Percentiles rank a stretch among this genome's conserved stretches.
Conservation (phyloP, 2,797 vertebrate species). For the Myotis pilosus region DNA sequence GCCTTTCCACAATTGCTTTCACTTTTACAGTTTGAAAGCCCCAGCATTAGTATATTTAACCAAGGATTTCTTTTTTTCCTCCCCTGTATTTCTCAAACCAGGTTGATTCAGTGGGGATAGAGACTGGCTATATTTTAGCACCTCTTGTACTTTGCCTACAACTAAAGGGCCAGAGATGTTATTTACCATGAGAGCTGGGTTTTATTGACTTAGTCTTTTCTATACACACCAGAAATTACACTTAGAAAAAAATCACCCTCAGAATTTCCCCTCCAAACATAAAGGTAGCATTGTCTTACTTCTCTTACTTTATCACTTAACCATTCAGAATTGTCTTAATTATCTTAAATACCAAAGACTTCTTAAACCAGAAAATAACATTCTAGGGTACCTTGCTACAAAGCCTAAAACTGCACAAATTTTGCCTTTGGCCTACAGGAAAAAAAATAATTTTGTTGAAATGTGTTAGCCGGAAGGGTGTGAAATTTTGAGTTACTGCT, state of each 20-base stretch:
- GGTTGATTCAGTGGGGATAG: not conserved
- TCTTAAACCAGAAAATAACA: constrained; percentile 15
- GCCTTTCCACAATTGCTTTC: not conserved
- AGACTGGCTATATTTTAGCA: not conserved
- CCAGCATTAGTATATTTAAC: not conserved
- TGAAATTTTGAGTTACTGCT: not conserved
- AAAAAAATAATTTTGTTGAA: not conserved
- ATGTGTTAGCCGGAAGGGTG: not conserved
- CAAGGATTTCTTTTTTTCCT: not conserved
- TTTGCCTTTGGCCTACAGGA: not conserved
- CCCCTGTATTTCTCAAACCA: not conserved
- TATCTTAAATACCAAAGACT: constrained; percentile 14
- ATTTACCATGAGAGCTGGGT: not conserved
- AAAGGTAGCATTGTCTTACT: not conserved
- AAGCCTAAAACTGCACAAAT: not conserved
- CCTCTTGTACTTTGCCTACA: not conserved
- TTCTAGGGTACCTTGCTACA: not conserved
- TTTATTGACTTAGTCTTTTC: not conserved
- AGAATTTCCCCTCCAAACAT: not conserved
- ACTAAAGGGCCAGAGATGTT: not conserved
- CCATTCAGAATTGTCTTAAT: not conserved
- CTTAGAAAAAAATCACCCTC: not conserved
- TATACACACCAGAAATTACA: not conserved
- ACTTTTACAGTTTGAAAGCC: not conserved
- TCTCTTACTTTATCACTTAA: not conserved